phyloP scores from a whole-genome alignment of 2,797 vertebrate species.

The Scyliorhinus canicula region DNA sequence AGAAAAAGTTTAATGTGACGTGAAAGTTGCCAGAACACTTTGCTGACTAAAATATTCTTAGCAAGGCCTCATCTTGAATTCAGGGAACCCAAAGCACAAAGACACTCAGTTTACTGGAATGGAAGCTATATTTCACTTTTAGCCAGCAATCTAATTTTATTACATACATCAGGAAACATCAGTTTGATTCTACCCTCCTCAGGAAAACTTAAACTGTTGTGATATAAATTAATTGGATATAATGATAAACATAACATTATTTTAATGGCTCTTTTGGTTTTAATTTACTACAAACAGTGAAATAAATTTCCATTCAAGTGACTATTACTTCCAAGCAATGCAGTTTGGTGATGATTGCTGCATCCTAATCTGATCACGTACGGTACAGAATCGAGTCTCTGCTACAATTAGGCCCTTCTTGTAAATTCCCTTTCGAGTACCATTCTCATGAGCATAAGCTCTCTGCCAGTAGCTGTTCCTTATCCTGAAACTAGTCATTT shows the following conservation, averaged over 20 bases:
- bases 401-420: not conserved
- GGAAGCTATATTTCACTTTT: not conserved
- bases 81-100: not conserved
- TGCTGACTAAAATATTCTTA: not conserved
- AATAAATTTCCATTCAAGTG: conserved; percentile 4
- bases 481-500: not conserved
- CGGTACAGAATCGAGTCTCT: not conserved
- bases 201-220: not conserved
- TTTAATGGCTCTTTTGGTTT: not conserved
- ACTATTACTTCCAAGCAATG: not conserved
- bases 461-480: not conserved
- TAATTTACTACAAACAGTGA: not conserved
- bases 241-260: not conserved
- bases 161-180: not conserved
- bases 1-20: not conserved
- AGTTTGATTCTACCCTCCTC: not conserved
- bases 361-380: not conserved
- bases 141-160: not conserved
- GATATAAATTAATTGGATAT: not conserved
- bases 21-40: not conserved
- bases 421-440: conserved; percentile 7
- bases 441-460: not conserved
- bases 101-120: not conserved
- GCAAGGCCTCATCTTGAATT: not conserved
- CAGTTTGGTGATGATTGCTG: not conserved